Conservation (phyloP, 2,113 vertebrate species). For the Pterophyllum scalare region DNA sequence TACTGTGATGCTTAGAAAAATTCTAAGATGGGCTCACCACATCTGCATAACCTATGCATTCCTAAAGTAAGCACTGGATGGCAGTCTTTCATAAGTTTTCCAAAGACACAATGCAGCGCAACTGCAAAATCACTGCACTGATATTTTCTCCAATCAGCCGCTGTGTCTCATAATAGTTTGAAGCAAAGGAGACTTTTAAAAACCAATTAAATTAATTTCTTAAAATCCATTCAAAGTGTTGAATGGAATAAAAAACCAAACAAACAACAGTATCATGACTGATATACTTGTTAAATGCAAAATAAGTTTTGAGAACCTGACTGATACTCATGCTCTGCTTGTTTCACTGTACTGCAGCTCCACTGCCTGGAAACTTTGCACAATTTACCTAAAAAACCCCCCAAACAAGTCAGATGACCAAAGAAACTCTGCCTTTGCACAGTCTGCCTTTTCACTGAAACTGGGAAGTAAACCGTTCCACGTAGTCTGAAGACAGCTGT, state of each 20-base stretch:
- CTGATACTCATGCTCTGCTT: accelerated
- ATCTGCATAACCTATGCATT: neutral
- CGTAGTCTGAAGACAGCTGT: neutral
- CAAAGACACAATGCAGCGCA: neutral
- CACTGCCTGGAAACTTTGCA: neutral
- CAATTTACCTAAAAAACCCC: neutral
- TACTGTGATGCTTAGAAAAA: neutral
- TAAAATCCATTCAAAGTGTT: no score
- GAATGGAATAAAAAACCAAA: no score
- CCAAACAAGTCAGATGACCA: neutral
- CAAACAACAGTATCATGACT: neutral
- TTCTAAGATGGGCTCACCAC: neutral
- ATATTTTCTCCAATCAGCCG: neutral
- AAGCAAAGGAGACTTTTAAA: no score
- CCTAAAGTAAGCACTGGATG: neutral
- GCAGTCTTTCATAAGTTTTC: neutral
- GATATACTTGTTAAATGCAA: neutral
- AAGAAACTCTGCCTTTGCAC: neutral
- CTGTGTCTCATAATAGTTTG: neutral
- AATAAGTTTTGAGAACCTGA: neutral
- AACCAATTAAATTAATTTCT: no score
- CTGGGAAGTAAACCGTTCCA: no score
- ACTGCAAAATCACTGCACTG: neutral
- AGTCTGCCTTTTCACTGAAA: neutral
- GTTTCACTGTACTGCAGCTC: neutral